phyloP scores from a whole-genome alignment of 2,113 vertebrate species.

The Istiophorus platypterus region DNA sequence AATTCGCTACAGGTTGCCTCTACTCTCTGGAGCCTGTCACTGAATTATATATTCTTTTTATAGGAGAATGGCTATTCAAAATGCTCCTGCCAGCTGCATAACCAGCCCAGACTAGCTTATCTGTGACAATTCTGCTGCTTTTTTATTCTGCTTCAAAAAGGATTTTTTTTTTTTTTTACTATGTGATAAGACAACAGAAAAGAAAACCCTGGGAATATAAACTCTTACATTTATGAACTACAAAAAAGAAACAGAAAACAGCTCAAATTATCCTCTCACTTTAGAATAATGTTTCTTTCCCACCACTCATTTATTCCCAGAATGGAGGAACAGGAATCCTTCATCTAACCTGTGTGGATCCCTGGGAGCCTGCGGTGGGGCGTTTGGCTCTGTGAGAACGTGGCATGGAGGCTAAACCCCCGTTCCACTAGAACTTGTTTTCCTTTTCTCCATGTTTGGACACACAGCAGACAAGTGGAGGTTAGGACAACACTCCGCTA shows the following conservation, averaged over 20 bases:
- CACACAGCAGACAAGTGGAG: conserved; percentile 83
- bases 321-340: conserved; percentile 13
- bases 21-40: conserved; percentile 38
- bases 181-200: neutral
- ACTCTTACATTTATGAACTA: conserved; percentile 7
- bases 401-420: conserved; percentile 70
- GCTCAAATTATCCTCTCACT: neutral
- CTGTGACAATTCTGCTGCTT: neutral
- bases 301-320: conserved; percentile 9
- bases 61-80: conserved; percentile 12
- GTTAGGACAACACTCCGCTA: conserved; percentile 82
- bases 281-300: conserved; percentile 6
- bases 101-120: neutral
- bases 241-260: neutral
- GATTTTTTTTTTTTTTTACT: neutral
- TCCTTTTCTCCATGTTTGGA: conserved; percentile 83
- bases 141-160: conserved; percentile 28
- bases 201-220: neutral
- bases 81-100: conserved; percentile 7
- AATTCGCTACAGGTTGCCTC: conserved; percentile 66
- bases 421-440: conserved; percentile 77
- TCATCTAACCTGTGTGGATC: conserved; percentile 51
- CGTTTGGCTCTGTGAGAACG: conserved; percentile 73
- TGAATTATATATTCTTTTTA: neutral
- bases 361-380: conserved; percentile 60